Percentiles rank a stretch among this genome's conserved stretches.
Conservation (phyloP, 2,113 vertebrate species). For the Benitochromis conjunctus region DNA sequence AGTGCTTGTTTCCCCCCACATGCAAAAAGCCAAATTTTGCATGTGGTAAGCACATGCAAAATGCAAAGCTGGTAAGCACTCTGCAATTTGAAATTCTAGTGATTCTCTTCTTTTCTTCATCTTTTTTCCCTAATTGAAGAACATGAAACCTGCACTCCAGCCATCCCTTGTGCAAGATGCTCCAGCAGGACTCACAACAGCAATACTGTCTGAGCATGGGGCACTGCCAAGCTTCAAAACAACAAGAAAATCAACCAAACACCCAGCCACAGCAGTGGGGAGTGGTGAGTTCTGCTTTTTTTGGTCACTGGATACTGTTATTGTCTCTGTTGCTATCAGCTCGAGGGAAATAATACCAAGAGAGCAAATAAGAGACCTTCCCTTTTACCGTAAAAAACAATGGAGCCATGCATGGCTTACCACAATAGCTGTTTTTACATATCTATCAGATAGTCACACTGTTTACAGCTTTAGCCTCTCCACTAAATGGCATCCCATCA, state of each 20-base stretch:
- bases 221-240: slow-evolving; percentile 29
- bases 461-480: slow-evolving; percentile 13
- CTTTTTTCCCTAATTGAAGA: neutral
- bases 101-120: neutral
- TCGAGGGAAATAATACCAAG: slow-evolving; percentile 51
- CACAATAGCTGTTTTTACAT: slow-evolving; percentile 50
- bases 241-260: slow-evolving; percentile 31
- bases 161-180: neutral
- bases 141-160: slow-evolving; percentile 12
- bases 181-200: neutral
- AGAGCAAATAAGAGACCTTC: slow-evolving; percentile 62
- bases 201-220: slow-evolving; percentile 8
- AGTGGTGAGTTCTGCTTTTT: slow-evolving; percentile 79
- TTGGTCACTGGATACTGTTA: slow-evolving; percentile 58
- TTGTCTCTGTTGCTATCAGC: slow-evolving; percentile 16
- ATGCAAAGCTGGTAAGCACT: neutral
- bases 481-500: neutral
- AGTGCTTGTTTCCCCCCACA: neutral
- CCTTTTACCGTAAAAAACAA: slow-evolving; percentile 70
- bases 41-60: no score
- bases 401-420: slow-evolving; percentile 4
- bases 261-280: slow-evolving; percentile 26
- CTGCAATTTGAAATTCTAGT: neutral
- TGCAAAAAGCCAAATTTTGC: neutral
- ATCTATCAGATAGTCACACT: slow-evolving; percentile 48